Base-by-base conservation (phyloP, 2,888 invertebrate species). In the Peribatodes rhomboidaria region DNA sequence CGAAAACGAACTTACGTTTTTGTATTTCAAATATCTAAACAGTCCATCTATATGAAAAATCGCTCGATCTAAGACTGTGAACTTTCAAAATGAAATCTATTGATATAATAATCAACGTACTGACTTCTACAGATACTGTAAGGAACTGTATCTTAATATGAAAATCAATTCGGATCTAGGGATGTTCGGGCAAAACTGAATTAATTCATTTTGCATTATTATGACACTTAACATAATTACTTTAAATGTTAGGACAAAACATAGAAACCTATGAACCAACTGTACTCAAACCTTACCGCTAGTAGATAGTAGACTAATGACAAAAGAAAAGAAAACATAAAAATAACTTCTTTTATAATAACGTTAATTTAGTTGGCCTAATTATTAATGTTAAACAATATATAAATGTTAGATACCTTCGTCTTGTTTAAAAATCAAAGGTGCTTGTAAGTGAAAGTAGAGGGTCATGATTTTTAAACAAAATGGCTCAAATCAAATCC, bases 391-490 rank as follows among this genome's bases (percentile, higher is more conserved):
- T 39, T 27, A 57, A 8, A 37, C n/a, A 9, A 13, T 57, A 7
- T 16, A 42, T 44, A 35, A 2, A 27, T 47, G 33, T 22, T n/a
- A 39, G n/a, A 47, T 8, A 46, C n/a, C n/a, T n/a, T 27, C 8
- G 46, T 46, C 8, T 46, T 46, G 22, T 46, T 46, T 46, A 46
- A 46, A 46, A 46, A 46, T 46, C 27, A 46, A 27, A n/a, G 46
- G 46, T 46, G 22, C 22, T 13, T 46, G 1, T 20, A 11, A 11
- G n/a, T 11, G 27, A n/a, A n/a, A 4, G 27, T 27, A 27, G 27
- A n/a, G 27, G 6, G 27, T 27, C 27, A n/a, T 1, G 46, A 27
- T 46, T 46, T 46, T 46, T 46, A n/a, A 46, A 46, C 46, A 46
- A 22, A 42, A 46, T n/a, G 27, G 22, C 6, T 46, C 27, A 27